These are phyloP conservation scores for Altica lythri DNA, from an alignment of 2,888 invertebrate species.

Conservation along the genomic window DNA sequence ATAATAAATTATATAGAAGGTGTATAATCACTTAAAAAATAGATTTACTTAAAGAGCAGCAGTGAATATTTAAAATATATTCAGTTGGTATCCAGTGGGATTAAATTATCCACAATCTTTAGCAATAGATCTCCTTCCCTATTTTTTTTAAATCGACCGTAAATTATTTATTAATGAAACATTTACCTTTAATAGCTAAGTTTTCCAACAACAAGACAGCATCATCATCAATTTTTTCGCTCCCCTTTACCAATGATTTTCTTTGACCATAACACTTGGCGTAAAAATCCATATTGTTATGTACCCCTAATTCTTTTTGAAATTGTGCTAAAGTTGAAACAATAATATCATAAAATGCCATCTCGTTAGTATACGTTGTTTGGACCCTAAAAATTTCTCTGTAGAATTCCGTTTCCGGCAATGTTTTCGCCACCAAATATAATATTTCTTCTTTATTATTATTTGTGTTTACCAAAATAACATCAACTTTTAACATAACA, in stretches of 20 bases:
- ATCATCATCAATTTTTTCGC: conserved; percentile 57
- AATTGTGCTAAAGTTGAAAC: conserved; percentile 57
- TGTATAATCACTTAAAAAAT: too few relatives aligned
- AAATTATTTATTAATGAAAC: too few relatives aligned
- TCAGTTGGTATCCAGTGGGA: too few relatives aligned
- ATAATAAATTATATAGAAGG: too few relatives aligned
- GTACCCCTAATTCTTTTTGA: conserved; percentile 57
- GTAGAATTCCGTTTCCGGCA: conserved; percentile 60
- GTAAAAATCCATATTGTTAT: conserved; percentile 58
- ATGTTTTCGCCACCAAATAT: conserved; percentile 61
- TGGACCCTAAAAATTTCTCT: conserved; percentile 60
- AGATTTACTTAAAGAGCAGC: too few relatives aligned
- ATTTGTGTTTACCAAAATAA: too few relatives aligned
- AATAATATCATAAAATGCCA: conserved; percentile 60
- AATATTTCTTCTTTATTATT: conserved; percentile 36
- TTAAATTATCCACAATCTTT: too few relatives aligned
- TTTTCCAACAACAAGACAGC: conserved; percentile 64
- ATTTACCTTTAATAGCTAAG: conserved; percentile 55
- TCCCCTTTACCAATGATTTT: conserved; percentile 50
- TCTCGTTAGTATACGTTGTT: conserved; percentile 62
- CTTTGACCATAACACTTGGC: conserved; percentile 62
- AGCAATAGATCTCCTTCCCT: too few relatives aligned
- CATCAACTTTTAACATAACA: conserved; percentile 57
- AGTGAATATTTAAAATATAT: too few relatives aligned
- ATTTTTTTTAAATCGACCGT: too few relatives aligned